A percentile compares a stretch with the other conserved stretches of the same genome.
phyloP scores from a whole-genome alignment of 2,113 vertebrate species.

The Bujurquina vittata region DNA sequence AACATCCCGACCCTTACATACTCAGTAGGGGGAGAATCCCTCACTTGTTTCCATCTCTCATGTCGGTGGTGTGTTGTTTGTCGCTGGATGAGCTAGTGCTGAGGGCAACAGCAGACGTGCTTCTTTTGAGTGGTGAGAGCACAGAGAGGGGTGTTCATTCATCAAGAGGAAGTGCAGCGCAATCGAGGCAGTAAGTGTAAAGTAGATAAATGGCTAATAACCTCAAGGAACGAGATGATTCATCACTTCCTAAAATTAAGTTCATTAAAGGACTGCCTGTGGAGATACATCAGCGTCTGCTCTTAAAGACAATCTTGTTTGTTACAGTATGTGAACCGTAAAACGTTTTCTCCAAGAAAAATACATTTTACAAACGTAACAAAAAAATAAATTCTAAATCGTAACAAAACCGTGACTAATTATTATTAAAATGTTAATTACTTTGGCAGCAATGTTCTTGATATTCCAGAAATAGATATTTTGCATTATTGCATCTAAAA shows the following conservation, averaged over 20 bases:
- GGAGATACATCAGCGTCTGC: constrained; percentile 63
- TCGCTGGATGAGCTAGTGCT: constrained; percentile 14
- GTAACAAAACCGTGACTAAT: not conserved
- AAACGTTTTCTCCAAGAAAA: not conserved
- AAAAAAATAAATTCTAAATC: not conserved
- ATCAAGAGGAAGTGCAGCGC: constrained; percentile 53
- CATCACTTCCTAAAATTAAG: constrained; percentile 70
- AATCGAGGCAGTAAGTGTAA: constrained; percentile 47
- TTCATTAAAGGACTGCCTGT: constrained; percentile 56
- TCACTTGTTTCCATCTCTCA: constrained; percentile 12
- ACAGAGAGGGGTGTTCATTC: constrained; percentile 50
- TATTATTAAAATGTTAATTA: not conserved
- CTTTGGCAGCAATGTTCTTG: not conserved
- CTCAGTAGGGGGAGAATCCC: constrained; percentile 2
- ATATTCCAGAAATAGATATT: not conserved
- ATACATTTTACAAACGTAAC: not conserved
- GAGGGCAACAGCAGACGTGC: constrained; percentile 20
- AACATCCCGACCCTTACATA: constrained; percentile 48
- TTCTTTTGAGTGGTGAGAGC: constrained; percentile 15
- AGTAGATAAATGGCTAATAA: constrained; percentile 71
- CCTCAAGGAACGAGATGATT: constrained; percentile 65
- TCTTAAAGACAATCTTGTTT: constrained; percentile 43
- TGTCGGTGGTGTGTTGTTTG: constrained; percentile 21
- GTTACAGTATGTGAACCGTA: not conserved
- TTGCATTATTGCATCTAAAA: not conserved